Evolutionary conservation across 1,140 invertebrate genomes (phyloP).

Genomic region (Microplitis mediator): DNA sequence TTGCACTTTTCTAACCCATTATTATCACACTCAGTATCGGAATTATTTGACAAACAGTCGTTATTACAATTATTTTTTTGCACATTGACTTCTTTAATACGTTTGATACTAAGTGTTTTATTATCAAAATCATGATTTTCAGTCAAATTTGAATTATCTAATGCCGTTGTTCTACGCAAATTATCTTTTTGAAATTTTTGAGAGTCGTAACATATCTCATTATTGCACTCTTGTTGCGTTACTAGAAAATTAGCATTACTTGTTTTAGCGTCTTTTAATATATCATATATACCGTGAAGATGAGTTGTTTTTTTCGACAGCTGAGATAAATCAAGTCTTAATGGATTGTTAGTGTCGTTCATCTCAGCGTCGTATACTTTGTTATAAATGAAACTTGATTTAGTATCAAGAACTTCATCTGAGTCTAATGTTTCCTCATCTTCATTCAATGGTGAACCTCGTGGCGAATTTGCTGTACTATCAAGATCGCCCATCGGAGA

Average conservation of each 20-base stretch:
- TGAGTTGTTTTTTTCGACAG: slow-evolving; percentile 41
- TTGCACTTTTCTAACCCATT: slow-evolving; percentile 55
- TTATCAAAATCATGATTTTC: slow-evolving; percentile 61
- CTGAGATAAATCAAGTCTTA: slow-evolving; percentile 41
- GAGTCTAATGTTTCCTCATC: slow-evolving; percentile 52
- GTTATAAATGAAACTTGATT: slow-evolving; percentile 52
- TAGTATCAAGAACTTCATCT: slow-evolving; percentile 49
- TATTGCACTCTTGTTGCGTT: slow-evolving; percentile 62
- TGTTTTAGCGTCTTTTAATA: slow-evolving; percentile 70
- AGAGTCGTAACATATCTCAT: slow-evolving; percentile 67
- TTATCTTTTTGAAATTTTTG: slow-evolving; percentile 68
- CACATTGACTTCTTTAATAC: slow-evolving; percentile 62
- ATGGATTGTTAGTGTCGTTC: slow-evolving; percentile 14
- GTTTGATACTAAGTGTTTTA: slow-evolving; percentile 57
- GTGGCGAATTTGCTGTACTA: slow-evolving; percentile 52
- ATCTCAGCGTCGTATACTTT: slow-evolving; percentile 43
- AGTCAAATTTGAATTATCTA: slow-evolving; percentile 58
- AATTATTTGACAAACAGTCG: slow-evolving; percentile 47
- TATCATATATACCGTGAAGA: slow-evolving; percentile 62
- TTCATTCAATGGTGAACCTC: slow-evolving; percentile 48
- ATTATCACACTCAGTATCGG: slow-evolving; percentile 50
- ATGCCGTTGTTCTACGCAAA: slow-evolving; percentile 44
- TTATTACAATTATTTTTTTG: slow-evolving; percentile 49
- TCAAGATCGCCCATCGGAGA: slow-evolving; percentile 50
- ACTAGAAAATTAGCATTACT: slow-evolving; percentile 70